Conservation (phyloP, 2,888 invertebrate species). For the Tachystola acroxantha region DNA sequence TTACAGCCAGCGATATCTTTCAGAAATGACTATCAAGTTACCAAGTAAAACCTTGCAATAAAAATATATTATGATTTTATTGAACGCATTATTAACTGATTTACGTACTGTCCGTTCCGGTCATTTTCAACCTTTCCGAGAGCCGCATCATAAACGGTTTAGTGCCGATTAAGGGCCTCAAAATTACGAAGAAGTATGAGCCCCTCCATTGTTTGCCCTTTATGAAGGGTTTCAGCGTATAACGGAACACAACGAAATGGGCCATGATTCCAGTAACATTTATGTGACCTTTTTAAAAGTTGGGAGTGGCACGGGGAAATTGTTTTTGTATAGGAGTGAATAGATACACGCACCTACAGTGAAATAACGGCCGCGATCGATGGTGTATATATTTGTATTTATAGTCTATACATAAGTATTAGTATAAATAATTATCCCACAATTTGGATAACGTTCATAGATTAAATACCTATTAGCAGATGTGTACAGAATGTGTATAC, state of each 20-base stretch:
- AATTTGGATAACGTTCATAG: too few relatives aligned
- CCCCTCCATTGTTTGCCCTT: constrained; percentile 65
- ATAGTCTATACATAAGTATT: too few relatives aligned
- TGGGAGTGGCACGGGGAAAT: constrained; percentile 43
- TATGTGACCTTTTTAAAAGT: constrained; percentile 61
- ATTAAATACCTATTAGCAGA: too few relatives aligned
- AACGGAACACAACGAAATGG: constrained; percentile 63
- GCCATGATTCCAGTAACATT: constrained; percentile 66
- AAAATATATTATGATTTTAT: constrained; percentile 42
- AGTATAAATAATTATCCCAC: too few relatives aligned
- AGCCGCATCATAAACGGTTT: constrained; percentile 71
- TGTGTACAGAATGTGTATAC: too few relatives aligned
- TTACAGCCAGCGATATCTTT: too few relatives aligned
- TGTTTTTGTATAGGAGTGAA: constrained; percentile 20
- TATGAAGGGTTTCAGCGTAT: constrained; percentile 61
- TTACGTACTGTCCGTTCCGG: constrained; percentile 55
- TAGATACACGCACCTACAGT: too few relatives aligned
- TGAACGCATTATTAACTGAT: constrained; percentile 49
- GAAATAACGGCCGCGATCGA: too few relatives aligned
- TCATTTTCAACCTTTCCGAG: constrained; percentile 64
- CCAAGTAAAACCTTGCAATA: not conserved
- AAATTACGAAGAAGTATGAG: constrained; percentile 62
- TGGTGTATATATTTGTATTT: too few relatives aligned
- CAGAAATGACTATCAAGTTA: too few relatives aligned
- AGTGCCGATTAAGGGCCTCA: constrained; percentile 64